phyloP scores from a whole-genome alignment of 2,113 vertebrate genomes.

The Anoura caudifer region DNA sequence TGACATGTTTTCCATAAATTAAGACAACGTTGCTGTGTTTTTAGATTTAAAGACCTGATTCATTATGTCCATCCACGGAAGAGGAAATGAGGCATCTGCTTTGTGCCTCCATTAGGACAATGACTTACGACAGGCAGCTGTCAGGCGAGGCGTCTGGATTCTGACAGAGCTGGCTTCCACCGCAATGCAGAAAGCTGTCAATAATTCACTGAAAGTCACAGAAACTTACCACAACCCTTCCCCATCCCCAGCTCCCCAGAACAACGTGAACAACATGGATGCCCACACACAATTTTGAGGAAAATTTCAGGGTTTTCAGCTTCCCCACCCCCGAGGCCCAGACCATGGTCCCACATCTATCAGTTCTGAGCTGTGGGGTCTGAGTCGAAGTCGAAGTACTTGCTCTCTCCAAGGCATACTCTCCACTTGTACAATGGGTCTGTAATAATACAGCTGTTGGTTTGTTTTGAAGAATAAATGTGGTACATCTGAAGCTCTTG shows the following conservation, averaged over 20 bases:
- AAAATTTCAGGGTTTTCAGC: neutral
- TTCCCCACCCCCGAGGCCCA: neutral
- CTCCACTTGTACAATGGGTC: neutral
- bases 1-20: conserved; percentile 13
- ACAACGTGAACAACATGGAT: fast-evolving
- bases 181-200: neutral
- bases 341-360: too few relatives aligned
- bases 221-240: neutral
- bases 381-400: neutral
- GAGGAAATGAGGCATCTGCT: neutral
- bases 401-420: neutral
- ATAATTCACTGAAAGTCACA: neutral
- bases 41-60: conserved; percentile 5
- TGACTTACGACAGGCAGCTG: neutral
- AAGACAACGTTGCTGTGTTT: neutral
- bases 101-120: neutral
- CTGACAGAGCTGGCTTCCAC: neutral
- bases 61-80: neutral
- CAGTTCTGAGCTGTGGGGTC: neutral
- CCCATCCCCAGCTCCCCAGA: neutral
- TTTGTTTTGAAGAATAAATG: neutral
- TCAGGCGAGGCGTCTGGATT: neutral
- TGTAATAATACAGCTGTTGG: too few relatives aligned
- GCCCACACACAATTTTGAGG: neutral
- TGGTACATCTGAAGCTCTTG: neutral